Evolutionary conservation across 2,888 invertebrate genomes (phyloP), one percentile per base, ranked within the genome.

Genomic region (Chrysolina haemoptera): DNA sequence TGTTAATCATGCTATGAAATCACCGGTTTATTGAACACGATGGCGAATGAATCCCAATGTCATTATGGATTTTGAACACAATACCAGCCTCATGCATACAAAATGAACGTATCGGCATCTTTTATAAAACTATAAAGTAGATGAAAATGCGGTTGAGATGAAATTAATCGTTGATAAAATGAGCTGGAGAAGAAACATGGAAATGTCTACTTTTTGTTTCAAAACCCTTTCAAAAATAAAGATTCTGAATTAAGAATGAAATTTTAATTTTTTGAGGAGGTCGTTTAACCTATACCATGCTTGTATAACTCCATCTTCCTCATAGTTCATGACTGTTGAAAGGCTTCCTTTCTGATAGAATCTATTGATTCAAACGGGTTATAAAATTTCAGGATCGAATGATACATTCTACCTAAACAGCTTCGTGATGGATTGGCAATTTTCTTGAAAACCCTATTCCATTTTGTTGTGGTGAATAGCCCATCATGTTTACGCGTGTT

Each of bases 41-140:
- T 59, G 59, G 22, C 27, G 27, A 59, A 59, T 59, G 27, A 59
- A 59, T 59, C 59, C 59, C 59, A 27, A 6, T 59, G 59, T 59
- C 59, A 35, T 59, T 59, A 59, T 27, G 27, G 59, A 59, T 59
- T 59, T 59, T 59, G n/a, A 59, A 27, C 9, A 59, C 59, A 35
- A 59, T 59, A 9, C 22, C 59, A 27, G 35, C n/a, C n/a, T 59
- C 59, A 59, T 59, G 59, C 59, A 59, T 35, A 27, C 59, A 59
- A 22, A 59, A 59, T 59, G 27, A 59, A 59, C 27, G 59, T n/a
- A 9, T 27, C n/a, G 12, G 59, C 22, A 16, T 20, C 22, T 27
- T 27, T n/a, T 59, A 27, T n/a, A 35, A 59, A 59, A 35, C n/a
- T 9, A 59, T 27, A 35, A 59, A 59, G 59, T 59, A 35, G n/a